These are phyloP conservation scores for human DNA, from an alignment of 2,113 vertebrate species.

Conservation along the genomic window DNA sequence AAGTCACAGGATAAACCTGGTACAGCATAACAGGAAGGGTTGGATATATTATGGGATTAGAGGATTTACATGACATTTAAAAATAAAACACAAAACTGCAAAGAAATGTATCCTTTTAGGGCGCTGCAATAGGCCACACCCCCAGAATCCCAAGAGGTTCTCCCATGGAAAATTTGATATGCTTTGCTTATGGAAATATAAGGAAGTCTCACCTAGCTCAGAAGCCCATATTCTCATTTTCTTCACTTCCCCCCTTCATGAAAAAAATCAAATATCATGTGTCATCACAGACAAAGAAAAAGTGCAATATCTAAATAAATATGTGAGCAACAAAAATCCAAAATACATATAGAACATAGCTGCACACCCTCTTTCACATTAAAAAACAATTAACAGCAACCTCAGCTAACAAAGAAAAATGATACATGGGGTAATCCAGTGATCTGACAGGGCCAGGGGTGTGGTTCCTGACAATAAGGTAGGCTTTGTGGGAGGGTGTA, in stretches of 20 bases:
- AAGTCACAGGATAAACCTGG: neutral
- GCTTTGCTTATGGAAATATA: neutral
- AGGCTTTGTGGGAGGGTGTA: neutral
- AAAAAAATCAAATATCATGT: neutral
- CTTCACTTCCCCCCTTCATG: neutral
- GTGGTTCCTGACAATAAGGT: neutral
- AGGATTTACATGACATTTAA: neutral
- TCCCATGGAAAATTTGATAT: neutral
- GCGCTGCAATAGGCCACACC: neutral
- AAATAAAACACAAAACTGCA: neutral
- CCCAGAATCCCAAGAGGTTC: neutral
- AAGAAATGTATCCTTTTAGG: neutral
- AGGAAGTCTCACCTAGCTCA: neutral
- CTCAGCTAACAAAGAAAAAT: neutral
- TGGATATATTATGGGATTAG: neutral
- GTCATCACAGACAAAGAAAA: neutral
- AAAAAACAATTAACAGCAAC: neutral
- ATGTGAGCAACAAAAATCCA: too few species aligned
- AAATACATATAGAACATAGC: neutral
- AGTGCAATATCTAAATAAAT: neutral
- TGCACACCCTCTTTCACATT: neutral
- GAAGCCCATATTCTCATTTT: neutral
- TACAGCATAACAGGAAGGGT: neutral
- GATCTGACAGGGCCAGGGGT: rapidly evolving
- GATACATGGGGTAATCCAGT: neutral